Evolutionary conservation across 2,888 invertebrate species (phyloP), one percentile per base, ranked within the genome.

Genomic region (Cephus spinipes): DNA sequence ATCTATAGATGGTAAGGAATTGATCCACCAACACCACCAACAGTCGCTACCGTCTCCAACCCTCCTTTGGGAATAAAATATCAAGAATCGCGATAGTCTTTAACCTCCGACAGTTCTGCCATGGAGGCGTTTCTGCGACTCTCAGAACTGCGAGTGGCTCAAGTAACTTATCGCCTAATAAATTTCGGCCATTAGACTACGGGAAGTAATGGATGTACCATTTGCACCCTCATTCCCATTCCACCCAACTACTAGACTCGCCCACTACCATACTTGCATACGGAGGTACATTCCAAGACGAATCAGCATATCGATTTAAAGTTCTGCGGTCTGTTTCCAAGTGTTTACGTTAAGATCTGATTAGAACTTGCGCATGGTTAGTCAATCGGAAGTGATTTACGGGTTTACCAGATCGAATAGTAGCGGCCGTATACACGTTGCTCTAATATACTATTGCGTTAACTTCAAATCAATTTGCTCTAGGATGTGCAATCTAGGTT

Each of bases 151-250:
- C 81, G 83, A 83, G 85, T 82, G 81, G 81, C 81, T 78, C 79
- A 83, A 88, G 87, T 87, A 88, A 87, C 87, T 87, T 87, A 87
- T 87, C 88, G 88, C 88, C 87, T 87, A 88, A 87, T 87, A 88
- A 87, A 87, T 87, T 87, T 86, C 86, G 87, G 86, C 87, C 87
- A 88, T 88, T 87, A 88, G 88, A 87, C 87, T 87, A 86, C 81
- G 87, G 87, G 86, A 85, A 87, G 87, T 87, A 87, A 87, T 87
- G 88, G 87, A 87, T 87, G 87, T 87, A 87, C 87, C 87, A 87
- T 88, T 87, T 88, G 88, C 87, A 86, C 87, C 84, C 88, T 83
- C 85, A 55, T 55, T 23, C 55, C 15, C 55, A 35, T 23, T 55
- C 55, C 55, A 3, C 2, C 55, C 55, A 9, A 55, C 55, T 55